Conservation (phyloP, 2,113 vertebrate species). For the Brevimyrus niger region DNA sequence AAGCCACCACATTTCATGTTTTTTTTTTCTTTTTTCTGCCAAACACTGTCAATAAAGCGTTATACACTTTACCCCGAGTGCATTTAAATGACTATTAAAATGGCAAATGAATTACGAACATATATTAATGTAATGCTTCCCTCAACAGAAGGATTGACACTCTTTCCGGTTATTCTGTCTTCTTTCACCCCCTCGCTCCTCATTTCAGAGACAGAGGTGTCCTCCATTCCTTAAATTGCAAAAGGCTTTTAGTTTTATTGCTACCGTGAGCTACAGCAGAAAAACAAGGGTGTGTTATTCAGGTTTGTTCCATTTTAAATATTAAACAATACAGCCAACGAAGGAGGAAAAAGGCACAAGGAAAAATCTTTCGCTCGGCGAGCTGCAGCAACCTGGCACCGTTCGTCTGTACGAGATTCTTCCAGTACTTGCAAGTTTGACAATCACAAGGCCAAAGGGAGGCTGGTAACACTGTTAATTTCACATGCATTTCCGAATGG, state of each 20-base stretch:
- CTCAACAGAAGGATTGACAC: neutral
- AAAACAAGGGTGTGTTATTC: conserved; percentile 12
- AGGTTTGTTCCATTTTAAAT: conserved; percentile 29
- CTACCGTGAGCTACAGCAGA: conserved; percentile 12
- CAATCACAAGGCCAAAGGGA: neutral
- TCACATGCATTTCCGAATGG: neutral
- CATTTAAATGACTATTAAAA: neutral
- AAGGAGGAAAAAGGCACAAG: neutral
- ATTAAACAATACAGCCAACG: conserved; percentile 18
- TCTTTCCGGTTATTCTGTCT: neutral
- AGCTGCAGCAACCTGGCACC: conserved; percentile 10
- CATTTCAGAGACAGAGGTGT: neutral
- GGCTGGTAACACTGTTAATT: neutral
- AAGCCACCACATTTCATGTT: neutral
- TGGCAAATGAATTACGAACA: neutral
- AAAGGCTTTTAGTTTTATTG: conserved; percentile 21
- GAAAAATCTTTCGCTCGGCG: neutral
- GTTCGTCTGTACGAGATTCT: neutral
- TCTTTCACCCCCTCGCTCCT: neutral
- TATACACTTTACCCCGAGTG: neutral
- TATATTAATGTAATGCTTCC: neutral
- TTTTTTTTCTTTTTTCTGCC: neutral
- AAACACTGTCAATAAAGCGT: neutral
- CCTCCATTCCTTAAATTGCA: conserved; percentile 16
- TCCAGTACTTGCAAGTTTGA: neutral